These are phyloP conservation scores for Psephotus haematonotus DNA, from an alignment of 2,113 vertebrate species.

Conservation along the genomic window DNA sequence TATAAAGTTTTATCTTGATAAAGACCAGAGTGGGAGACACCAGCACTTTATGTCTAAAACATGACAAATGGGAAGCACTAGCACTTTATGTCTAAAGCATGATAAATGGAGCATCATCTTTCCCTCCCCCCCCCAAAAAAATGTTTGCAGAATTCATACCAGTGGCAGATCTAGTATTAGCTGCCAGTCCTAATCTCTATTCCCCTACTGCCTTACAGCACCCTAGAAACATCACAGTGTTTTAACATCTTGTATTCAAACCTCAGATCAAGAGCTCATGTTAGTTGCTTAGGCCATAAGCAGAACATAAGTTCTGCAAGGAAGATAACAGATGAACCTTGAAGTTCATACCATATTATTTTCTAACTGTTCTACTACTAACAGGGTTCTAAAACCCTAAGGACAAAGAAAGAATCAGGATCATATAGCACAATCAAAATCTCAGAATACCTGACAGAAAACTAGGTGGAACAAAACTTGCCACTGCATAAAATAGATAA, in stretches of 20 bases:
- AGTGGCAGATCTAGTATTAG: neutral
- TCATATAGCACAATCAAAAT: neutral
- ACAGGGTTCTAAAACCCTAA: neutral
- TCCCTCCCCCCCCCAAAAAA: fast-evolving
- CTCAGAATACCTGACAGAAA: neutral
- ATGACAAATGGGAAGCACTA: neutral
- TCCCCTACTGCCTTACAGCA: neutral
- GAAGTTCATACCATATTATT: neutral
- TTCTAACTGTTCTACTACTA: neutral
- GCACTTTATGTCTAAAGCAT: neutral
- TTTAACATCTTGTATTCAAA: neutral
- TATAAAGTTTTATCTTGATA: neutral
- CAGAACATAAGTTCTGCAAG: neutral
- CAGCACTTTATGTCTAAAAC: neutral
- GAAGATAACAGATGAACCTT: neutral
- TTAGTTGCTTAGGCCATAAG: neutral
- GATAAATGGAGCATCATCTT: neutral
- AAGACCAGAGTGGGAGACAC: neutral
- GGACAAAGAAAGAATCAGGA: neutral
- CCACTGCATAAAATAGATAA: neutral
- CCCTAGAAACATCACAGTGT: neutral
- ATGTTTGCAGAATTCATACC: neutral
- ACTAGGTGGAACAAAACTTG: neutral
- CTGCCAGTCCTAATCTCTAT: neutral
- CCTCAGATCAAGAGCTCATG: neutral